These are phyloP conservation scores for Syngnathus floridae DNA, from an alignment of 2,113 vertebrate genomes.

Conservation along the genomic window DNA sequence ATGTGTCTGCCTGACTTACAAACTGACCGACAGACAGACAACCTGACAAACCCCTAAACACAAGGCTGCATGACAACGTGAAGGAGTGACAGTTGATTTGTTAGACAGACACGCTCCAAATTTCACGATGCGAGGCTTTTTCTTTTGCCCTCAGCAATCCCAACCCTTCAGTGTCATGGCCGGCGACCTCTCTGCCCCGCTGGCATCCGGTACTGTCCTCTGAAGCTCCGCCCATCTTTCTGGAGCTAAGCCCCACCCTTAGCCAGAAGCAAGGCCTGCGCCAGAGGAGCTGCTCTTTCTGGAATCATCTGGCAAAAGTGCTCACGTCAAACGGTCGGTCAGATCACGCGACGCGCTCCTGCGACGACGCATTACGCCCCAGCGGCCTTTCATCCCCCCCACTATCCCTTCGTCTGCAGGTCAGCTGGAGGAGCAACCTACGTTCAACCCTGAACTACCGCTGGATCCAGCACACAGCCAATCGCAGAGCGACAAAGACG, in stretches of 20 bases:
- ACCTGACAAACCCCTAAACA: not conserved
- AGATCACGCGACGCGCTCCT: not conserved
- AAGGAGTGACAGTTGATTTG: too few relatives aligned
- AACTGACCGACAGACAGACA: not conserved
- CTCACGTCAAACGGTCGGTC: conserved; percentile 18
- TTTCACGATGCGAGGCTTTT: not conserved
- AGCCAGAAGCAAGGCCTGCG: conserved; percentile 27
- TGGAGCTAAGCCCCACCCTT: conserved; percentile 46
- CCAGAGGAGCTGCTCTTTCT: conserved; percentile 53
- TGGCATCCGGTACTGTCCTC: conserved; percentile 46
- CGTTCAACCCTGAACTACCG: conserved; percentile 14
- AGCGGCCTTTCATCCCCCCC: not conserved
- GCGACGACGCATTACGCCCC: not conserved
- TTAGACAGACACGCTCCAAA: too few relatives aligned
- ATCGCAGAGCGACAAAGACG: conserved; percentile 34
- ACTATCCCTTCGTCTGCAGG: conserved; percentile 6
- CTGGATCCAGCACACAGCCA: conserved; percentile 30
- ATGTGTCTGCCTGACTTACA: not conserved
- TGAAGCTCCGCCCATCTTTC: conserved; percentile 36
- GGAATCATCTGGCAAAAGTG: conserved; percentile 35
- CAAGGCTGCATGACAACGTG: too few relatives aligned
- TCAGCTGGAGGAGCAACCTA: conserved; percentile 24
- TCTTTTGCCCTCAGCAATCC: conserved; percentile 41
- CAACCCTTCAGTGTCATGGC: conserved; percentile 27
- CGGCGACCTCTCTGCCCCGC: conserved; percentile 38